A percentile compares a stretch with the other conserved stretches of the same genome.
Conservation (phyloP, 2,888 invertebrate species). For the Dusona sp. region DNA sequence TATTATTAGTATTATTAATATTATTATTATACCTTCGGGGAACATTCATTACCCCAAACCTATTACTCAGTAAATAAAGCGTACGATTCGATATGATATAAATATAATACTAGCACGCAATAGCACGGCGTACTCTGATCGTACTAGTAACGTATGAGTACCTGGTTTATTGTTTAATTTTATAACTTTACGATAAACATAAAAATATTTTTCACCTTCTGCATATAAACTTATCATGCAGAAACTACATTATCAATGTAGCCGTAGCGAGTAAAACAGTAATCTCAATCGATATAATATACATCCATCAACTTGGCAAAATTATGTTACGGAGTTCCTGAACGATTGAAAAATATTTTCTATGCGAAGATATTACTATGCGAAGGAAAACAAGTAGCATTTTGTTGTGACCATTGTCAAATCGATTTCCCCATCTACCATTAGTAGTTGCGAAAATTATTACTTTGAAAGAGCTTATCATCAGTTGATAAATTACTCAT, state of each 20-base stretch:
- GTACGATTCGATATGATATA: too few species aligned
- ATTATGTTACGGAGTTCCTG: not conserved
- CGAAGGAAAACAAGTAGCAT: not conserved
- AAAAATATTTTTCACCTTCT: not conserved
- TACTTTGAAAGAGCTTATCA: not conserved
- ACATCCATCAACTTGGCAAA: conserved; percentile 44
- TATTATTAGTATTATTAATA: too few species aligned
- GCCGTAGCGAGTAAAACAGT: conserved; percentile 38
- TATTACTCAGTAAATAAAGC: too few species aligned
- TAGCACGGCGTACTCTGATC: too few species aligned
- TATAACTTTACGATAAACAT: not conserved
- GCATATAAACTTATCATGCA: conserved; percentile 40
- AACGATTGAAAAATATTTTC: not conserved
- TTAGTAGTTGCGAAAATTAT: too few species aligned
- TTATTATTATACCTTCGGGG: not conserved
- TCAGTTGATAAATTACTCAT: not conserved
- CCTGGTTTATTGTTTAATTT: too few species aligned
- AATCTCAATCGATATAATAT: conserved; percentile 60
- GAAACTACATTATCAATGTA: conserved; percentile 62
- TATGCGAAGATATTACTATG: not conserved
- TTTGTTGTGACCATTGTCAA: not conserved
- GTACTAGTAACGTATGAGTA: too few species aligned
- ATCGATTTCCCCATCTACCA: not conserved
- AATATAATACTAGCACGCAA: too few species aligned
- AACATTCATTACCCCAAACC: not conserved